phyloP scores from a whole-genome alignment of 2,797 vertebrate species.

The Rhinophrynus dorsalis region DNA sequence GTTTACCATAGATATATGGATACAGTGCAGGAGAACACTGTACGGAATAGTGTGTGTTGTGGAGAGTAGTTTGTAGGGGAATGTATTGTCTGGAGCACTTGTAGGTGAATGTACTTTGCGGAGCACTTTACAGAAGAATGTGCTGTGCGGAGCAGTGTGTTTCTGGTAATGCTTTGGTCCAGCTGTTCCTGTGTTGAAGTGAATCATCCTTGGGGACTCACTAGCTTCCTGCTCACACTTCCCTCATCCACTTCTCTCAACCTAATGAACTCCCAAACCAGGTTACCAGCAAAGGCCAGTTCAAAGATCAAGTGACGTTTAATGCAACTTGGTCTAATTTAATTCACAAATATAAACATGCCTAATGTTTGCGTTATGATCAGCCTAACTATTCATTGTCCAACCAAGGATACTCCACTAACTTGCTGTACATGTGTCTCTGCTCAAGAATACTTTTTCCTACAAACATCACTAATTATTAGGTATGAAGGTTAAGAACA shows the following conservation, averaged over 20 bases:
- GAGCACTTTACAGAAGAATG: too few relatives aligned
- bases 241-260: slow-evolving; percentile 7
- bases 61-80: too few relatives aligned
- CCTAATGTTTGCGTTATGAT: neutral
- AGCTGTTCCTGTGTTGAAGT: slow-evolving; percentile 9
- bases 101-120: too few relatives aligned
- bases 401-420: neutral
- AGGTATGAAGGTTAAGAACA: too few relatives aligned
- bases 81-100: too few relatives aligned
- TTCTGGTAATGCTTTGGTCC: neutral
- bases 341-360: slow-evolving; percentile 40
- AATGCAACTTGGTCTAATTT: slow-evolving; percentile 57
- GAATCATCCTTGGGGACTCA: slow-evolving; percentile 15
- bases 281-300: slow-evolving; percentile 79
- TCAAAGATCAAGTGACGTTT: slow-evolving; percentile 68
- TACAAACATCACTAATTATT: too few relatives aligned
- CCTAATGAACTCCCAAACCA: slow-evolving; percentile 80
- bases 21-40: too few relatives aligned
- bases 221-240: slow-evolving; percentile 22
- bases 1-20: too few relatives aligned
- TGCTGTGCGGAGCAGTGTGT: neutral
- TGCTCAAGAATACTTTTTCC: neutral
- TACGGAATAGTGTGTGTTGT: neutral
- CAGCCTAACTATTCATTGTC: neutral
- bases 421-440: neutral